Evolutionary conservation across 2,797 vertebrate species (phyloP).

Genomic region (Pangasius krempfi): DNA sequence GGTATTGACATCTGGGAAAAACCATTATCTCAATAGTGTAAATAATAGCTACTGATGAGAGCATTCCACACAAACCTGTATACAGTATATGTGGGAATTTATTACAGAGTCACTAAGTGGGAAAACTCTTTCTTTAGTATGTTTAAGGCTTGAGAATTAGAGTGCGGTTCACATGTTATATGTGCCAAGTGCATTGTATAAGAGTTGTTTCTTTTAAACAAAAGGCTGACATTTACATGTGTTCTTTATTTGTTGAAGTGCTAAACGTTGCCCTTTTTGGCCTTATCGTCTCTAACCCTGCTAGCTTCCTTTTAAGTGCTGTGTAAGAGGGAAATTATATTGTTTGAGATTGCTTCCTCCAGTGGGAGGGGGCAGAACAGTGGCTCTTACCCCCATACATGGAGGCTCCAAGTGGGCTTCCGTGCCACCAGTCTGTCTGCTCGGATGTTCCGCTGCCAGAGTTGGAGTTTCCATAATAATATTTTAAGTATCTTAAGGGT

Average conservation of each 20-base stretch:
- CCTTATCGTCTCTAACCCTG: conserved; percentile 34
- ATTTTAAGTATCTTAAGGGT: neutral
- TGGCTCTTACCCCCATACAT: conserved; percentile 28
- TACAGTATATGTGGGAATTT: neutral
- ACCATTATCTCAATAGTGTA: neutral
- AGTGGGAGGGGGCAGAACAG: conserved; percentile 39
- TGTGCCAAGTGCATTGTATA: conserved; percentile 23
- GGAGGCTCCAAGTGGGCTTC: conserved; percentile 35
- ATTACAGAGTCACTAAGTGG: neutral
- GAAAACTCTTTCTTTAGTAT: neutral
- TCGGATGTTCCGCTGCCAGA: conserved; percentile 45
- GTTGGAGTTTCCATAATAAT: neutral
- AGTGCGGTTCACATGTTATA: conserved; percentile 8
- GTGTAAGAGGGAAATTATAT: conserved; percentile 66
- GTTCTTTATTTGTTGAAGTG: conserved; percentile 43
- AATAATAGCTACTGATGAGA: neutral
- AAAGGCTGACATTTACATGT: conserved; percentile 32
- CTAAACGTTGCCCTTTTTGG: conserved; percentile 46
- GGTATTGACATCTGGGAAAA: neutral
- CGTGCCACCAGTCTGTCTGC: conserved; percentile 24
- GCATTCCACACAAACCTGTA: neutral
- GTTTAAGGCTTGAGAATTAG: conserved; percentile 10
- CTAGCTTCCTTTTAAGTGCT: conserved; percentile 57
- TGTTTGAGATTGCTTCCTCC: conserved; percentile 65
- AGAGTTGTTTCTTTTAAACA: conserved; percentile 15